Evolutionary conservation across 2,113 vertebrate genomes (phyloP).

Genomic region (Seriola aureovittata): DNA sequence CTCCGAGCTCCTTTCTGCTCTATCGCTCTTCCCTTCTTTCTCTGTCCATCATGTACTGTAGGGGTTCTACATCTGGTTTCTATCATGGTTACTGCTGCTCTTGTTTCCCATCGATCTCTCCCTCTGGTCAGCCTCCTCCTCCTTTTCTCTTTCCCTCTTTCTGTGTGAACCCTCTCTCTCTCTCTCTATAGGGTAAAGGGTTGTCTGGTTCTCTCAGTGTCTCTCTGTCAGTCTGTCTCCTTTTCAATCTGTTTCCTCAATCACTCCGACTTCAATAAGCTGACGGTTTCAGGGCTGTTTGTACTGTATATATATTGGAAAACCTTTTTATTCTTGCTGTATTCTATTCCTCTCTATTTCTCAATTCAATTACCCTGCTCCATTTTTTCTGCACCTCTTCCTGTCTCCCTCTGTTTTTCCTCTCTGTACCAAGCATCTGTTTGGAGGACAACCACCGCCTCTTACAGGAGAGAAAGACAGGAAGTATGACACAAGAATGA

Average conservation of each 20-base stretch:
- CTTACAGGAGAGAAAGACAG: slow-evolving; percentile 71
- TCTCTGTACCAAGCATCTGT: slow-evolving; percentile 31
- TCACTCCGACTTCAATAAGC: slow-evolving; percentile 10
- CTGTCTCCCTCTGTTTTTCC: slow-evolving; percentile 9
- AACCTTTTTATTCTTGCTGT: not conserved
- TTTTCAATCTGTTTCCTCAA: slow-evolving; percentile 19
- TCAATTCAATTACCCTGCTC: not conserved
- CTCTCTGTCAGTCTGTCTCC: slow-evolving; percentile 11
- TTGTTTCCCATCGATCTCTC: slow-evolving; percentile 76
- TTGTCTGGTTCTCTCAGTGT: slow-evolving; percentile 51
- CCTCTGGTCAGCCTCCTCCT: slow-evolving; percentile 55
- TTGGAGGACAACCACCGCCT: slow-evolving; percentile 29
- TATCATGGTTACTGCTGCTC: slow-evolving; percentile 74
- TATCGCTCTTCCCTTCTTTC: slow-evolving; percentile 15
- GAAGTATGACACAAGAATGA: slow-evolving; percentile 69
- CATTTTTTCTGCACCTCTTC: not conserved
- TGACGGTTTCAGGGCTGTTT: too few relatives aligned
- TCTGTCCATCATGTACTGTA: slow-evolving; percentile 32
- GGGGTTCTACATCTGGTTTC: slow-evolving; percentile 79
- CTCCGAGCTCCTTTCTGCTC: slow-evolving; percentile 8
- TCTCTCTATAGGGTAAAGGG: not conserved
- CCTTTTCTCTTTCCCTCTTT: slow-evolving; percentile 16
- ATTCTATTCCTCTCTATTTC: not conserved
- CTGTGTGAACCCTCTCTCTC: slow-evolving; percentile 3
- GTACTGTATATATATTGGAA: not conserved